Percentiles rank a stretch among this genome's conserved stretches.
Conservation (phyloP, 1,140 invertebrate species). For the Gryllus bimaculatus region DNA sequence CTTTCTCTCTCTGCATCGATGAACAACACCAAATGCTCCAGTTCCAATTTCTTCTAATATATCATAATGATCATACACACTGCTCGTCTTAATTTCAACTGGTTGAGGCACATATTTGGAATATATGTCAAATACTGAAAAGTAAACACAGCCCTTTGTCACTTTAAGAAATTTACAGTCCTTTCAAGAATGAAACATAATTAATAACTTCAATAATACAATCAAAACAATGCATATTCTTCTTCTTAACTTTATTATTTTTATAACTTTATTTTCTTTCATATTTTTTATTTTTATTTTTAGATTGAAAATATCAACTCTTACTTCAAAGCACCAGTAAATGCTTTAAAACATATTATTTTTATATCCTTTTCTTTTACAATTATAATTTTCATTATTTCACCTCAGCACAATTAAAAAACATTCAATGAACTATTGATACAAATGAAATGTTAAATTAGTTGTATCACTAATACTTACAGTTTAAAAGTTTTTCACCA, state of each 20-base stretch:
- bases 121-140: constrained; percentile 87
- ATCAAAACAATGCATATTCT: background rate
- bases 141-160: constrained; percentile 14
- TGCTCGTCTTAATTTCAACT: constrained; percentile 88
- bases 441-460: no score
- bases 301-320: background rate
- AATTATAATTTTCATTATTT: no score
- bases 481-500: no score
- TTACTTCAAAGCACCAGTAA: no score
- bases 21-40: constrained; percentile 97
- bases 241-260: constrained; percentile 15
- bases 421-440: no score
- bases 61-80: constrained; percentile 96
- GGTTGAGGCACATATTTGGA: constrained; percentile 94
- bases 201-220: background rate
- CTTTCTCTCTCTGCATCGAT: constrained; percentile 88
- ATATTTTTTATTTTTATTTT: constrained; percentile 5
- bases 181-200: background rate
- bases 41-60: constrained; percentile 98
- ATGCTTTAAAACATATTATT: no score
- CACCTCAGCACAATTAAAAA: no score
- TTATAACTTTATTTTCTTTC: no score
- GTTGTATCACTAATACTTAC: no score
- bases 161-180: background rate
- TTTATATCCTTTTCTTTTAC: no score